Percentiles rank a stretch among this genome's conserved stretches.
These are phyloP conservation scores for Amphiprion ocellaris DNA, from an alignment of 2,113 vertebrate species.

Conservation along the genomic window DNA sequence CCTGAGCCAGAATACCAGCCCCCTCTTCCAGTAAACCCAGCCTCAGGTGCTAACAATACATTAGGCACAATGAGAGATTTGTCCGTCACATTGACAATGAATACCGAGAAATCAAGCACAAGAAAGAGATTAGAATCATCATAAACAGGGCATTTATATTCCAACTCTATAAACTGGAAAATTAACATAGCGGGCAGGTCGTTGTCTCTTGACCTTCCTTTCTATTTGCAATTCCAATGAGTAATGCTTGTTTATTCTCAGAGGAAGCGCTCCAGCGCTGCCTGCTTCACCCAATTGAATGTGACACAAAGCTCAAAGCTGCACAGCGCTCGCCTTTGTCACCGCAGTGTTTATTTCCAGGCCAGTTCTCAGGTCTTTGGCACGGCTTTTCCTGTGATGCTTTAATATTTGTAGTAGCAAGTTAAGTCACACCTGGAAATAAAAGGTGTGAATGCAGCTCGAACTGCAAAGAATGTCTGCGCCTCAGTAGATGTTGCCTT, in stretches of 20 bases:
- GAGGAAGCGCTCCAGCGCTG: constrained; percentile 48
- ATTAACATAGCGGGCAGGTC: constrained; percentile 79
- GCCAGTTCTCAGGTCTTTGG: constrained; percentile 16
- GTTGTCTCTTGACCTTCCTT: constrained; percentile 77
- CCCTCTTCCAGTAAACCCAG: constrained; percentile 43
- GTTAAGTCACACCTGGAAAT: constrained; percentile 27
- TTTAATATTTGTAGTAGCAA: constrained; percentile 28
- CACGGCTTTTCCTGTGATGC: constrained; percentile 23
- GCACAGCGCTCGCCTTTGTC: constrained; percentile 42
- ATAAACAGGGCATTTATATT: constrained; percentile 84
- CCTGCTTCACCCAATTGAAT: constrained; percentile 55
- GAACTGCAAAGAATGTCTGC: neutral
- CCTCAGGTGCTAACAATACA: constrained; percentile 44
- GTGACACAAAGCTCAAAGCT: constrained; percentile 61
- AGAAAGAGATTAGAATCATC: constrained; percentile 74
- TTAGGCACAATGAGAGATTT: constrained; percentile 66
- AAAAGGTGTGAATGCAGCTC: constrained; percentile 5
- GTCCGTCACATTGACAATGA: constrained; percentile 63
- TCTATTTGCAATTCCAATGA: constrained; percentile 84
- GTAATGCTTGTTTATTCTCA: constrained; percentile 70
- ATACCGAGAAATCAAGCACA: constrained; percentile 66
- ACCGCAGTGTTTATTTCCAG: constrained; percentile 34
- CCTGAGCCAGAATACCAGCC: constrained; percentile 27
- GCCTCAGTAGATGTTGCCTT: neutral
- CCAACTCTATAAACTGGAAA: constrained; percentile 74